Evolutionary conservation across 1,140 invertebrate species (phyloP), one percentile per base, ranked within the genome.

Genomic region (Mamestra configurata): DNA sequence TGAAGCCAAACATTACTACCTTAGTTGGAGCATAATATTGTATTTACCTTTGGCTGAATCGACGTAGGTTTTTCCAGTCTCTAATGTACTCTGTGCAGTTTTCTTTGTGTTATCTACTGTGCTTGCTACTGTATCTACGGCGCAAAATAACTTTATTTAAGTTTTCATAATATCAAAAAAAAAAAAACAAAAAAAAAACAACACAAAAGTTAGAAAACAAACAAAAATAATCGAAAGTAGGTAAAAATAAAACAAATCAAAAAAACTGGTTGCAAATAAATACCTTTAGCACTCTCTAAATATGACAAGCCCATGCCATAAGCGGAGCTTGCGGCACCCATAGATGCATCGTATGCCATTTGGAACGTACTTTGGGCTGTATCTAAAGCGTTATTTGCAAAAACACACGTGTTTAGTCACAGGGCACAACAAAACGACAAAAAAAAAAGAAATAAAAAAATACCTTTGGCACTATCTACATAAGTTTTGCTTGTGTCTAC

Each of bases 51-150:
- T 93, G 8, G 89, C 89, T 11, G 87, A 88, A 51, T 89, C 89
- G 49, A 90, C 86, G 66, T 94, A 93, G 8, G 84, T 82, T 85
- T 91, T 94, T 68, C 90, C 90, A 64, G 86, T 88, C 82, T 92
- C 90, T 51, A 91, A 76, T 40, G 91, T 89, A 64, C 81, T 90
- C 78, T 91, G 88, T 22, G 89, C 89, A 22, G 89, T 84, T 87
- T 89, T 91, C 80, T 91, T 92, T 80, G 91, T 94, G 84, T 71
- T 91, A 86, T 94, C 92, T 86, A 94, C 86, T 78, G 92, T 93
- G 81, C 80, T 91, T 31, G 88, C 85, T 81, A 93, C 86, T 8
- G 90, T 87, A 86, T 93, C 91, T 94, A 93, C 59, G 85, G 85
- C 61, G 61, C 75, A 73, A 76, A 71, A 82, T 77, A 83, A 35